phyloP scores from a whole-genome alignment of 2,888 invertebrate genomes.

The Aleiodes testaceus region DNA sequence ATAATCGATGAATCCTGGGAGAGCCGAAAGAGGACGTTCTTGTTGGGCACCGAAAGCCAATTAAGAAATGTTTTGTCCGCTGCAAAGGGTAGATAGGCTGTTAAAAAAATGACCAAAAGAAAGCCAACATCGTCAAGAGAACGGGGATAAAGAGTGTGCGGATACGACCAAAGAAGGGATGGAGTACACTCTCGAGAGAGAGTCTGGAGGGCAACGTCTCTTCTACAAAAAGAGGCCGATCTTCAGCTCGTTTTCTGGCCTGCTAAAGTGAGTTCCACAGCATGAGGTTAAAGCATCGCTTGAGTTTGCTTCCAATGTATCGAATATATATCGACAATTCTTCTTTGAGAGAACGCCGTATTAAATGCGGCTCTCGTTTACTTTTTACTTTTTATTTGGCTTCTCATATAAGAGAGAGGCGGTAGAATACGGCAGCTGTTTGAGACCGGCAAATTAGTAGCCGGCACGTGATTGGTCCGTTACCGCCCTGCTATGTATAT shows the following conservation, averaged over 20 bases:
- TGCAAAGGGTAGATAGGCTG: slow-evolving; percentile 54
- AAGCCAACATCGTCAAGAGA: slow-evolving; percentile 40
- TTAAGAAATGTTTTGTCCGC: slow-evolving; percentile 73
- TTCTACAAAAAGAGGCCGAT: slow-evolving; percentile 47
- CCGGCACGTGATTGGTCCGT: slow-evolving; percentile 73
- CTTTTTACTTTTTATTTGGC: too few species aligned
- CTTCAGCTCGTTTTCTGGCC: slow-evolving; percentile 42
- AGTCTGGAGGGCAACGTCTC: slow-evolving; percentile 45
- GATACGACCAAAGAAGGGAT: slow-evolving; percentile 40
- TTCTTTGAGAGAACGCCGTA: slow-evolving; percentile 38
- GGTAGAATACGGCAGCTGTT: slow-evolving; percentile 70
- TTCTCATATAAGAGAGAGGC: slow-evolving; percentile 66
- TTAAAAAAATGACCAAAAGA: slow-evolving; percentile 44
- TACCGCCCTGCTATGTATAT: slow-evolving; percentile 70
- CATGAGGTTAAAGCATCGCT: slow-evolving; percentile 58
- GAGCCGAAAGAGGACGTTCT: slow-evolving; percentile 48
- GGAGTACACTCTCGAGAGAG: slow-evolving; percentile 45
- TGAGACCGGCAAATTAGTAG: slow-evolving; percentile 72
- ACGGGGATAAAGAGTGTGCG: slow-evolving; percentile 41
- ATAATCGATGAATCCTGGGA: slow-evolving; percentile 58
- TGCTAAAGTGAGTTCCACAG: slow-evolving; percentile 62
- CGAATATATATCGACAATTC: slow-evolving; percentile 59
- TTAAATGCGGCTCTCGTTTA: slow-evolving; percentile 51
- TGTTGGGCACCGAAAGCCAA: slow-evolving; percentile 68
- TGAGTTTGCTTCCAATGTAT: slow-evolving; percentile 52